Evolutionary conservation across 2,797 vertebrate genomes (phyloP).

Genomic region (Aeoliscus strigatus): DNA sequence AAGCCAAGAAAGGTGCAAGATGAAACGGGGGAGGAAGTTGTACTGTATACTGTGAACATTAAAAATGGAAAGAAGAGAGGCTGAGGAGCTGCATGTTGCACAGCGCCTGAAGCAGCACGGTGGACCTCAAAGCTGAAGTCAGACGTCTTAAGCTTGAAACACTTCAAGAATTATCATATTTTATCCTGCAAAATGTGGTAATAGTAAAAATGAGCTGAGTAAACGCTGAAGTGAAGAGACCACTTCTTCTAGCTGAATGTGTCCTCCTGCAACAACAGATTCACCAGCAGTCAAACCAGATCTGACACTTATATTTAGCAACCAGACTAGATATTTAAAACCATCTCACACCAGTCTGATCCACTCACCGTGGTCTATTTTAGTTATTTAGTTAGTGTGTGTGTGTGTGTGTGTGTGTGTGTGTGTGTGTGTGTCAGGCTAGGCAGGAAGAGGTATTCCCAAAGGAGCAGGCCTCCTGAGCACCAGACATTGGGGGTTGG

Average conservation of each 20-base stretch:
- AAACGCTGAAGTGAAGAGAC: slow-evolving; percentile 22
- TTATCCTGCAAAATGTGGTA: slow-evolving; percentile 38
- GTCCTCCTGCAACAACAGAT: slow-evolving; percentile 16
- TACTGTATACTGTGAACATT: slow-evolving; percentile 33
- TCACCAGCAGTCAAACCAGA: slow-evolving; percentile 30
- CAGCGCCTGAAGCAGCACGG: slow-evolving; percentile 48
- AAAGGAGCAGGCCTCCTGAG: slow-evolving; percentile 61
- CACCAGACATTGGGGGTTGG: slow-evolving; percentile 59
- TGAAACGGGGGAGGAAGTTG: slow-evolving; percentile 48
- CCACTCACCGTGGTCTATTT: slow-evolving; percentile 60
- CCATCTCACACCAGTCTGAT: slow-evolving; percentile 56
- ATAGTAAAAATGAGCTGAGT: slow-evolving; percentile 39
- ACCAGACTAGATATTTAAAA: slow-evolving; percentile 58
- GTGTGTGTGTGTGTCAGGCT: slow-evolving; percentile 23
- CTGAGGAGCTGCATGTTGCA: slow-evolving; percentile 45
- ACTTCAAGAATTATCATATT: slow-evolving; percentile 45
- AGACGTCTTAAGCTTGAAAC: slow-evolving; percentile 48
- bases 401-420: slow-evolving; percentile 19
- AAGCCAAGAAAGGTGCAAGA: slow-evolving; percentile 48
- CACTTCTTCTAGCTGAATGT: slow-evolving; percentile 5
- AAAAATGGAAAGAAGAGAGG: slow-evolving; percentile 29
- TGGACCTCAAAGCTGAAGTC: slow-evolving; percentile 43
- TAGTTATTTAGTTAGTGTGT: slow-evolving; percentile 23
- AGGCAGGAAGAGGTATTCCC: slow-evolving; percentile 64
- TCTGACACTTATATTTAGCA: slow-evolving; percentile 39